A percentile compares a stretch with the other conserved stretches of the same genome.
Conservation (phyloP, 2,113 vertebrate genomes). For the Tichodroma muraria region DNA sequence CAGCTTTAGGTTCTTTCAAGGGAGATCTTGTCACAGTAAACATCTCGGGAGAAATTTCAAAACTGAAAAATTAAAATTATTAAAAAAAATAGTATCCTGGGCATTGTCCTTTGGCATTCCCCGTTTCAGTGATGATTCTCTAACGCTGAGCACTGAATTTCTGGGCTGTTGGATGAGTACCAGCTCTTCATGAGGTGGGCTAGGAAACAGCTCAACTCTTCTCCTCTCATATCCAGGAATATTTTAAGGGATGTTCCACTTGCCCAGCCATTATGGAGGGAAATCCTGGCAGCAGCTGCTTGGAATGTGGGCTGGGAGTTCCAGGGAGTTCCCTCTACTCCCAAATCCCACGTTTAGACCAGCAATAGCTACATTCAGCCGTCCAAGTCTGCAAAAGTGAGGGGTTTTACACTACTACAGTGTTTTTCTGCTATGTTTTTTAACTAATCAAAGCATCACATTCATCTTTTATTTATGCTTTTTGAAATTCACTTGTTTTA, state of each 20-base stretch:
- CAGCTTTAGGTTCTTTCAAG: not conserved
- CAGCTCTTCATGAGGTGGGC: not conserved
- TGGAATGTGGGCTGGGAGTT: not conserved
- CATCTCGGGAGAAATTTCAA: not conserved
- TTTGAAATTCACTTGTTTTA: not conserved
- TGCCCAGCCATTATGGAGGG: not conserved
- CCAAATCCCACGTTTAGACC: not conserved
- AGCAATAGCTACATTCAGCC: not conserved
- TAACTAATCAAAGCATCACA: not conserved
- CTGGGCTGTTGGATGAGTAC: not conserved
- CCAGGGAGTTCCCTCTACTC: not conserved
- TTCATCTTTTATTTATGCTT: not conserved
- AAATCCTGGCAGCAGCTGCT: not conserved
- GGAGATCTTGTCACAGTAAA: not conserved
- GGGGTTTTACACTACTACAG: not conserved
- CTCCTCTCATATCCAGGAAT: not conserved
- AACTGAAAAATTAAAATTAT: not conserved
- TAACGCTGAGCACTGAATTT: not conserved
- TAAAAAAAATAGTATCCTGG: accelerated
- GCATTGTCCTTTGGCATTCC: not conserved
- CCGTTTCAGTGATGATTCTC: not conserved
- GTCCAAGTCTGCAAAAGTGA: not conserved
- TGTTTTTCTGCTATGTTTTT: not conserved
- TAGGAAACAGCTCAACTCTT: not conserved
- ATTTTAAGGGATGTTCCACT: not conserved